These are phyloP conservation scores for Leucosticte australis DNA, from an alignment of 2,113 vertebrate genomes.

Conservation along the genomic window DNA sequence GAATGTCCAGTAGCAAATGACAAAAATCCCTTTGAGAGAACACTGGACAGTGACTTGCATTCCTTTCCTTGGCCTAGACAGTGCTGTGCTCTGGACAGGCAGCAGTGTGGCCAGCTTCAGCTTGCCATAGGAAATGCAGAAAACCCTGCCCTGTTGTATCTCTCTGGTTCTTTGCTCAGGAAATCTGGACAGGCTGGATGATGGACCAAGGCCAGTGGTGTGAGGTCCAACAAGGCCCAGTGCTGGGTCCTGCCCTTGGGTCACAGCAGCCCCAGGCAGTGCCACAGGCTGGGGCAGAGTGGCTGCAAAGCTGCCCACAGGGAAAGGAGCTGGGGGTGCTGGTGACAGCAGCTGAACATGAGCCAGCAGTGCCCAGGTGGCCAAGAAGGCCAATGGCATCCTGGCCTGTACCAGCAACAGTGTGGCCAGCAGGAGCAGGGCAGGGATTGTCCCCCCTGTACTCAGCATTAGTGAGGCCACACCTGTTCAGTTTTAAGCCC, in stretches of 20 bases:
- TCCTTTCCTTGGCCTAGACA: accelerated
- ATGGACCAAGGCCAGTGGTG: not conserved
- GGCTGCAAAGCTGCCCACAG: not conserved
- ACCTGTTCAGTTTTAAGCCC: not conserved
- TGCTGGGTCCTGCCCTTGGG: not conserved
- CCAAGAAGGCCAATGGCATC: not conserved
- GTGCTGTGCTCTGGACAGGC: accelerated
- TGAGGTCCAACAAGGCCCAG: not conserved
- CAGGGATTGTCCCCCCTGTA: not conserved
- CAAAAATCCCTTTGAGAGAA: not conserved
- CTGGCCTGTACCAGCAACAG: not conserved
- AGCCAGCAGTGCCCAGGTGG: not conserved
- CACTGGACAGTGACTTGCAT: not conserved
- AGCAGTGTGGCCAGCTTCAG: not conserved
- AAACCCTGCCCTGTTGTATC: not conserved
- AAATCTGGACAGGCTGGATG: not conserved
- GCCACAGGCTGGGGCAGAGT: not conserved
- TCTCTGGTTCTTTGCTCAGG: not conserved
- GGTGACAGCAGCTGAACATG: not conserved
- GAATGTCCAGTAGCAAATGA: not conserved
- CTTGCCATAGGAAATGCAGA: not conserved
- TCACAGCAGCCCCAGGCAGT: not conserved
- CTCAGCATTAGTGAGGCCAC: accelerated
- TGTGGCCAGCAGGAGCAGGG: not conserved
- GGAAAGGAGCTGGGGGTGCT: not conserved